A percentile compares a stretch with the other conserved stretches of the same genome.
phyloP scores from a whole-genome alignment of 2,888 invertebrate genomes.

The Dolichomitus sp. region DNA sequence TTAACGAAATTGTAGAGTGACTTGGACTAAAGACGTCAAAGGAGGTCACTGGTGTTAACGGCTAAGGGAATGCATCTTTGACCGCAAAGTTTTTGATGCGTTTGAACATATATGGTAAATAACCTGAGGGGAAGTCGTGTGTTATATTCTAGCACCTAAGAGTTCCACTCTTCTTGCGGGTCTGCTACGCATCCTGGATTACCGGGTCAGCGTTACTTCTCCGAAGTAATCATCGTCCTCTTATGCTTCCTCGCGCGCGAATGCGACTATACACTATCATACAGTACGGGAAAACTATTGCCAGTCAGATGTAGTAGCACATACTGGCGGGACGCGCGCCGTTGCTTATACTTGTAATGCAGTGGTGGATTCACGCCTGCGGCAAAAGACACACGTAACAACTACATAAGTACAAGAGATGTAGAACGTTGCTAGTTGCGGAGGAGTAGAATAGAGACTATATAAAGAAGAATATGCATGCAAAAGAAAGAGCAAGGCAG shows the following conservation, averaged over 20 bases:
- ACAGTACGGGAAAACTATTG: slow-evolving; percentile 11
- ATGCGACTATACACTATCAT: slow-evolving; percentile 3
- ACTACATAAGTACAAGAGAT: slow-evolving; percentile 46
- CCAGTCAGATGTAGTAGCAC: slow-evolving; percentile 3
- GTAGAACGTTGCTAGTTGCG: slow-evolving; percentile 42
- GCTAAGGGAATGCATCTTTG: not conserved
- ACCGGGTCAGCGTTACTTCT: slow-evolving; percentile 71
- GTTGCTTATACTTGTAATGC: slow-evolving; percentile 50
- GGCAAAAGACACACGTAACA: slow-evolving; percentile 54
- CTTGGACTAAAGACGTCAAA: slow-evolving; percentile 1
- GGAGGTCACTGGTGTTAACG: slow-evolving; percentile 29
- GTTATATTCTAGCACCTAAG: slow-evolving; percentile 46
- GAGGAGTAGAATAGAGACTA: slow-evolving; percentile 49
- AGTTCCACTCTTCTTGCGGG: slow-evolving; percentile 60
- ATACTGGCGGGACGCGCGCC: slow-evolving; percentile 38
- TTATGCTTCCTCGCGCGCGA: slow-evolving; percentile 56
- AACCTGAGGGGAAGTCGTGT: slow-evolving; percentile 54
- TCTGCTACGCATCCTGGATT: slow-evolving; percentile 71
- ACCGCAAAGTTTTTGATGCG: slow-evolving; percentile 28
- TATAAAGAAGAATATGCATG: slow-evolving; percentile 54
- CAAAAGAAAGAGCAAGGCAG: slow-evolving; percentile 25
- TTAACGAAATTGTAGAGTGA: not conserved
- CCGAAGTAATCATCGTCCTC: slow-evolving; percentile 69
- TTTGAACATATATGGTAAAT: slow-evolving; percentile 24
- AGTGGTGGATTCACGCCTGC: slow-evolving; percentile 57